These are phyloP conservation scores for Philereme transversata DNA, from an alignment of 2,888 invertebrate genomes.

Conservation along the genomic window DNA sequence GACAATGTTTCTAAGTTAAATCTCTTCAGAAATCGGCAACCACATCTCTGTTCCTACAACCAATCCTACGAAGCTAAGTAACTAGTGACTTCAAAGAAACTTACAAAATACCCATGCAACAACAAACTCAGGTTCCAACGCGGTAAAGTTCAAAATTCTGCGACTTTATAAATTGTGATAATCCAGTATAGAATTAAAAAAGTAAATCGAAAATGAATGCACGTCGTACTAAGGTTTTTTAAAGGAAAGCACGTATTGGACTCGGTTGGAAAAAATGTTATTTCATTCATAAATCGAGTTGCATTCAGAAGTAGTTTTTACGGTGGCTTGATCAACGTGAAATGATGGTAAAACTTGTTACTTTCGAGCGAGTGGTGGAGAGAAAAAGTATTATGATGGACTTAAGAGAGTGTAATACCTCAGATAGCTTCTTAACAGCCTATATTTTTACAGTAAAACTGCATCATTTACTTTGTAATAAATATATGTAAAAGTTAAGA, in stretches of 20 bases:
- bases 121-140: slow-evolving; percentile 29
- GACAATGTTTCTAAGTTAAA: not conserved
- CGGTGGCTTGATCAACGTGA: slow-evolving; percentile 74
- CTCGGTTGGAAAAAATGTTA: slow-evolving; percentile 79
- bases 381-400: slow-evolving; percentile 26
- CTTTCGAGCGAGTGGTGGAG: slow-evolving; percentile 27
- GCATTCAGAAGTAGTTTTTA: slow-evolving; percentile 73
- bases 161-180: slow-evolving; percentile 43
- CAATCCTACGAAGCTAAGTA: slow-evolving; percentile 38
- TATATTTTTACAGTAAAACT: no score
- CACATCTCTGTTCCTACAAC: slow-evolving; percentile 61
- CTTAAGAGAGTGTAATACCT: not conserved
- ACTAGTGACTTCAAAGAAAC: slow-evolving; percentile 57
- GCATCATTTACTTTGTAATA: no score
- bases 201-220: slow-evolving; percentile 75
- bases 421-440: no score
- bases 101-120: slow-evolving; percentile 49
- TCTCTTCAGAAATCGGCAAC: slow-evolving; percentile 64
- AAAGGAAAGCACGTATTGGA: slow-evolving; percentile 83
- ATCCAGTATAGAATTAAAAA: slow-evolving; percentile 55
- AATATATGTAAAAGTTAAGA: no score
- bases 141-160: slow-evolving; percentile 38
- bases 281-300: slow-evolving; percentile 83
- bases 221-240: slow-evolving; percentile 54
- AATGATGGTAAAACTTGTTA: slow-evolving; percentile 72